phyloP scores from a whole-genome alignment of 1,140 invertebrate genomes.

The Bombus superbus region DNA sequence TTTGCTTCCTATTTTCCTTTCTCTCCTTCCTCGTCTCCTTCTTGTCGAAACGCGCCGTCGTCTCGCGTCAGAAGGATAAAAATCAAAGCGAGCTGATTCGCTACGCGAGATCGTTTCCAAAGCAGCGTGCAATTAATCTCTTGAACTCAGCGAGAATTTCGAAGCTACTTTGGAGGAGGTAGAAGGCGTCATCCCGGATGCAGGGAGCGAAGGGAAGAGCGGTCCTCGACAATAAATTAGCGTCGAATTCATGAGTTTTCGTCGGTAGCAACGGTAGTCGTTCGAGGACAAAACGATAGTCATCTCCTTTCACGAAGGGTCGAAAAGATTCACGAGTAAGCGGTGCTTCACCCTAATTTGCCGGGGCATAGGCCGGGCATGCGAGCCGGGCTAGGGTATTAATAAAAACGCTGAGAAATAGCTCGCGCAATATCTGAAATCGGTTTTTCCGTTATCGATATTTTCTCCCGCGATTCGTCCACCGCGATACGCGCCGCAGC shows the following conservation, averaged over 20 bases:
- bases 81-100: background rate
- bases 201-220: slow-evolving; percentile 17
- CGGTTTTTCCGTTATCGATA: slow-evolving; percentile 59
- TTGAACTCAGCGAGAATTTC: slow-evolving; percentile 33
- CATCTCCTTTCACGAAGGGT: slow-evolving; percentile 66
- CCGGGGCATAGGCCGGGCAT: slow-evolving; percentile 22
- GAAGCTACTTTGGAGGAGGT: background rate
- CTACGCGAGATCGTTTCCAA: slow-evolving; percentile 1
- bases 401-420: slow-evolving; percentile 72
- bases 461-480: slow-evolving; percentile 24
- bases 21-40: background rate
- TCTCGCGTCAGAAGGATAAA: background rate
- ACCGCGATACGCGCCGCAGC: background rate
- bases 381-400: slow-evolving; percentile 64
- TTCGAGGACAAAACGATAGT: slow-evolving; percentile 69
- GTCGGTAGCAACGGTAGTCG: slow-evolving; percentile 69
- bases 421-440: slow-evolving; percentile 70
- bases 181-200: slow-evolving; percentile 49
- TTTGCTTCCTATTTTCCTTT: background rate
- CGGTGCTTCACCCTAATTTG: slow-evolving; percentile 68
- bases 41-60: background rate
- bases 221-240: slow-evolving; percentile 63
- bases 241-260: slow-evolving; percentile 67
- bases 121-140: slow-evolving; percentile 34
- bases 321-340: slow-evolving; percentile 66